These are phyloP conservation scores for Hiodon alosoides DNA, from an alignment of 2,113 vertebrate species.

Conservation along the genomic window DNA sequence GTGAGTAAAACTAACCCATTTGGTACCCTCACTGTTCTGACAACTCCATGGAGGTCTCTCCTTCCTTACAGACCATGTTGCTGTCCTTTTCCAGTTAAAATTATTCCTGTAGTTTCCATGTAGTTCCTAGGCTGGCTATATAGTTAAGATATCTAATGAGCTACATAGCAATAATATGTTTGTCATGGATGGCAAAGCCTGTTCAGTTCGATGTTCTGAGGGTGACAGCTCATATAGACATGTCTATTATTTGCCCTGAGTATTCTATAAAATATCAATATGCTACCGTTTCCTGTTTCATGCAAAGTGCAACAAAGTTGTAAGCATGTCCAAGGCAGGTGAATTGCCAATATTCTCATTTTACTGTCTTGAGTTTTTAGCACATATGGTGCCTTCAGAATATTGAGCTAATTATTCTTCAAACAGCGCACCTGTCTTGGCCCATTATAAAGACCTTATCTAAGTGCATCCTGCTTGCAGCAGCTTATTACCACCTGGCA, in stretches of 20 bases:
- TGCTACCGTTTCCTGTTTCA: no score
- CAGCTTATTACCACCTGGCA: not conserved
- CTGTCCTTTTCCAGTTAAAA: not conserved
- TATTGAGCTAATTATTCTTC: not conserved
- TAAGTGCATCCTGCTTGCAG: not conserved
- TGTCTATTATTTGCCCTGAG: no score
- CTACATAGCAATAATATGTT: no score
- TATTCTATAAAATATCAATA: no score
- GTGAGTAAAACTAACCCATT: not conserved
- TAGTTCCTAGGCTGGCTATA: not conserved
- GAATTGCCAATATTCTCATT: not conserved
- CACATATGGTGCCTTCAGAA: not conserved
- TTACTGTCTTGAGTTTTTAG: not conserved
- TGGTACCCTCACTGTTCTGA: not conserved
- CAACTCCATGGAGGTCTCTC: not conserved
- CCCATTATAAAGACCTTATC: not conserved
- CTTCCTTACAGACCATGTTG: not conserved
- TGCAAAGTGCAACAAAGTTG: no score
- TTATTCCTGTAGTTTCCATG: not conserved
- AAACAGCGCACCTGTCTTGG: not conserved
- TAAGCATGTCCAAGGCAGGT: not conserved
- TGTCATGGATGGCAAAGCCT: no score
- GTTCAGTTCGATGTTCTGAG: no score
- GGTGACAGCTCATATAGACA: no score
- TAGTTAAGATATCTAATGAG: not conserved